Base-by-base conservation (phyloP, 2,113 vertebrate genomes). In the Puntigrus tetrazona region DNA sequence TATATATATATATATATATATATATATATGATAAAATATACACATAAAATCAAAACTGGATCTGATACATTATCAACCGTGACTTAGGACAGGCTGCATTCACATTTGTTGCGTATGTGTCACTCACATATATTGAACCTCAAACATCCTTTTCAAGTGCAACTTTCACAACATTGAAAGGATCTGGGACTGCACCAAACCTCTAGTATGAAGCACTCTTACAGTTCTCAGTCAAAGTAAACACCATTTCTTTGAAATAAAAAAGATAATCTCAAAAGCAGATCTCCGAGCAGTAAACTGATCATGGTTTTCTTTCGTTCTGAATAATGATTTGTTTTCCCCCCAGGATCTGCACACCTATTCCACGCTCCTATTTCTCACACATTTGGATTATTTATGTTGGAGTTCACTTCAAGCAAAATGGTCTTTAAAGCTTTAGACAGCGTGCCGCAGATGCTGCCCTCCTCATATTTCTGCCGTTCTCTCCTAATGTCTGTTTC, bases 341-440 rank as follows among this genome's bases (percentile, higher is more conserved):
- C 78, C 29, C 29, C 29, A 77, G 27, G 70, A 47, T 31, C 31
- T 36, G 47, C 61, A 50, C 78, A 57, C 43, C 36, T 41, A 18
- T 72, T 69, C 52, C 72, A 76, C 76, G 55, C 31, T 77, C 78
- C 59, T 8, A 45, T 85, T 83, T 70, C 69, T 83, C 76, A 65
- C 84, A 83, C 84, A 27, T 86, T 77, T 73, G 55, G 82, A 69
- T 83, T 78, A 72, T 70, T 80, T 65, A 81, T 83, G 41, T 67
- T 81, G 59, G 57, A 50, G 57, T 79, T 79, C 45, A 38, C 45
- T 31, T 31, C 38, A 45, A 55, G 59, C 43, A 78, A 86, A 67
- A 67, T 65, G 57, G 41, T 50, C 20, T 67, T 47, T 47, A 65
- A 81, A 78, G 77, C 55, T 78, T 78, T 57, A 79, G 78, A 63